phyloP scores from a whole-genome alignment of 1,140 invertebrate genomes.

The Drosophila nasuta region DNA sequence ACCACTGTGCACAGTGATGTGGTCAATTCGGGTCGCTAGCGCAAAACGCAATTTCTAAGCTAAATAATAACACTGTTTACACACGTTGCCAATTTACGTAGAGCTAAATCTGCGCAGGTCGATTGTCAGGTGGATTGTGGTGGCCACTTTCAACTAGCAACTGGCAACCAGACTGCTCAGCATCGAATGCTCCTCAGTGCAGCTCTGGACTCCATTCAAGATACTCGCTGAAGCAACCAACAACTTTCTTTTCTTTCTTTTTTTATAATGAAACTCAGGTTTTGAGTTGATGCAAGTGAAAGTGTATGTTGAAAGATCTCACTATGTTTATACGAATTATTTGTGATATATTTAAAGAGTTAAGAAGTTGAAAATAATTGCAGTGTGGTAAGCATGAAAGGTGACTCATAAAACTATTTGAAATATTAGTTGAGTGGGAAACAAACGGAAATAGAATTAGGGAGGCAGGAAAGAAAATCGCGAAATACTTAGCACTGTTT shows the following conservation, averaged over 20 bases:
- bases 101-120: constrained; percentile 40
- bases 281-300: constrained; percentile 9
- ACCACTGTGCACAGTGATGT: constrained; percentile 31
- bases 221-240: not conserved
- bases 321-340: no score
- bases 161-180: not conserved
- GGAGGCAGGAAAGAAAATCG: no score
- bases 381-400: not conserved
- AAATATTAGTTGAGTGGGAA: no score
- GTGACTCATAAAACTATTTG: no score
- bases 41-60: constrained; percentile 49
- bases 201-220: constrained; percentile 5
- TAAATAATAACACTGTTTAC: constrained; percentile 74
- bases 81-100: constrained; percentile 61
- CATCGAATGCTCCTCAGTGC: not conserved
- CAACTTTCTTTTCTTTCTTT: not conserved
- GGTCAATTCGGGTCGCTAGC: constrained; percentile 11
- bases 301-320: not conserved
- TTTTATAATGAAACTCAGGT: not conserved
- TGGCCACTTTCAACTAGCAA: no score
- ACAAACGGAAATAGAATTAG: no score
- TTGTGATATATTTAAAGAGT: no score
- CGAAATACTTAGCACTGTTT: no score
- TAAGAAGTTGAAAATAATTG: no score
- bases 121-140: constrained; percentile 8